phyloP scores from a whole-genome alignment of 1,140 invertebrate species.

The Pseudomyrmex dendroicus region DNA sequence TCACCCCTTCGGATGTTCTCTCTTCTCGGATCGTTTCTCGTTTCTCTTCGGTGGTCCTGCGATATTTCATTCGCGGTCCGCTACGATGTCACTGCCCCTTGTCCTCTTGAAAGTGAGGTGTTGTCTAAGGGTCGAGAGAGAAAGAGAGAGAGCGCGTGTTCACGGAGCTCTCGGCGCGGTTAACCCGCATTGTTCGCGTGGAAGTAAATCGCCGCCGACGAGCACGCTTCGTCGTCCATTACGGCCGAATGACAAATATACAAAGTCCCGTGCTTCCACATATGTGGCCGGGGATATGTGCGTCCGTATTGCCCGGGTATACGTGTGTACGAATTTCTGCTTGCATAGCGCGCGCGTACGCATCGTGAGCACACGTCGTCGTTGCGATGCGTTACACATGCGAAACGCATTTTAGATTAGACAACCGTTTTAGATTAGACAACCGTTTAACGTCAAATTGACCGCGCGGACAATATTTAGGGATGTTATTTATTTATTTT shows the following conservation, averaged over 20 bases:
- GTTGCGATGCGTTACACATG: constrained; percentile 7
- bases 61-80: constrained; percentile 56
- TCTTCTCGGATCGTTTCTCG: constrained; percentile 13
- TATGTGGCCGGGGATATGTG: neutral
- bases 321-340: neutral
- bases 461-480: neutral
- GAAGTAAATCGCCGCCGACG: constrained; percentile 46
- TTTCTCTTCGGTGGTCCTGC: constrained; percentile 34
- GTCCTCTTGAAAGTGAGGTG: constrained; percentile 37
- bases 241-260: constrained; percentile 53
- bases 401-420: constrained; percentile 16
- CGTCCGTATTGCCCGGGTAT: no score
- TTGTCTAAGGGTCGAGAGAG: constrained; percentile 27
- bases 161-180: constrained; percentile 30
- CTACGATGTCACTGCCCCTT: constrained; percentile 36
- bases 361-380: neutral
- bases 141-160: constrained; percentile 22
- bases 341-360: neutral
- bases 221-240: constrained; percentile 36
- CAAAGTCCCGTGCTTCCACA: constrained; percentile 32
- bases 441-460: constrained; percentile 19
- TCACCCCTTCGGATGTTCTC: constrained; percentile 1
- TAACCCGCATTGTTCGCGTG: constrained; percentile 50
- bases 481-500: neutral
- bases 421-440: constrained; percentile 1